Evolutionary conservation across 2,888 invertebrate genomes (phyloP).

Genomic region (Strigamia maritima): DNA sequence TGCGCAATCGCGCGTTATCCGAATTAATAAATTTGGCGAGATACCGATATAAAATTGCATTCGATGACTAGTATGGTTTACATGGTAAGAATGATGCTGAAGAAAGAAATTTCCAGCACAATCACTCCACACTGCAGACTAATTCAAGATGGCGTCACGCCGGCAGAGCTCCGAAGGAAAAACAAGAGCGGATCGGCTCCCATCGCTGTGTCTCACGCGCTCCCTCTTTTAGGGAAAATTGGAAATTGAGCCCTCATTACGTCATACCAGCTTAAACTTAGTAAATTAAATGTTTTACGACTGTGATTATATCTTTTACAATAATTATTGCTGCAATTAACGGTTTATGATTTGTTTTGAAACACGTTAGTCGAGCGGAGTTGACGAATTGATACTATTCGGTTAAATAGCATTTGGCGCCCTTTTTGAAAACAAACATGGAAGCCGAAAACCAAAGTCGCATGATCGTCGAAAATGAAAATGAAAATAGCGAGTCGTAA

Average conservation of each 20-base stretch:
- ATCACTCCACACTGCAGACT: constrained; percentile 31
- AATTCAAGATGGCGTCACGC: constrained; percentile 35
- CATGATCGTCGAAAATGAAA: too few relatives aligned
- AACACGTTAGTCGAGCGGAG: not conserved
- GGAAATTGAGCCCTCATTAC: not conserved
- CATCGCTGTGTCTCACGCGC: not conserved
- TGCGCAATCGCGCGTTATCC: not conserved
- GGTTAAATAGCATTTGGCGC: not conserved
- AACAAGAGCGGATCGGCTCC: constrained; percentile 6
- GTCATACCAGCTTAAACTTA: not conserved
- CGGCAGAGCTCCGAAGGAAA: constrained; percentile 6
- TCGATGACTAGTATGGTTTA: constrained; percentile 7
- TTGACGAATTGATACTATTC: not conserved
- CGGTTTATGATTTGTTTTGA: not conserved
- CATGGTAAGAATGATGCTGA: not conserved
- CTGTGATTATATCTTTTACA: too few relatives aligned
- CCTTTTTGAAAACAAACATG: not conserved
- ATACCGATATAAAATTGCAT: not conserved
- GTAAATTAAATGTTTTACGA: too few relatives aligned
- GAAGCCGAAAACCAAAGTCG: too few relatives aligned
- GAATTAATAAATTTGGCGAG: not conserved
- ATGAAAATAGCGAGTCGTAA: too few relatives aligned
- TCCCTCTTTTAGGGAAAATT: not conserved
- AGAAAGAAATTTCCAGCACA: constrained; percentile 36
- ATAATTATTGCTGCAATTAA: not conserved